phyloP scores from a whole-genome alignment of 2,888 invertebrate species.

The Eristalis arbustorum region DNA sequence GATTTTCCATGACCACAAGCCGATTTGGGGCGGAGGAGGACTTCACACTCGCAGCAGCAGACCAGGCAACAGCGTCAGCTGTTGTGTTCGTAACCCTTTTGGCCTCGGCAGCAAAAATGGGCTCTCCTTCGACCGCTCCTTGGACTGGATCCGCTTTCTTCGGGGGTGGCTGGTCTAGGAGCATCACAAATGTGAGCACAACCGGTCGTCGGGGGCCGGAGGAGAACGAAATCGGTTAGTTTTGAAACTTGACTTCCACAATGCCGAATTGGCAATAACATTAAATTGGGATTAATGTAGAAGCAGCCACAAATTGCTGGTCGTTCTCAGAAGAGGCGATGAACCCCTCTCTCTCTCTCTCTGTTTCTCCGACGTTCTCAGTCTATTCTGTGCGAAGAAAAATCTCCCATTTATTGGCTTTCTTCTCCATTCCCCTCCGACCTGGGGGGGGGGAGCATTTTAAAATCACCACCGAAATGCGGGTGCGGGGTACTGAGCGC shows the following conservation, averaged over 20 bases:
- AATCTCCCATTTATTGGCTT: too few relatives aligned
- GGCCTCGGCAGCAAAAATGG: conserved; percentile 2
- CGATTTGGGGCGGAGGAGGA: neutral
- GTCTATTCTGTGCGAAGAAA: too few relatives aligned
- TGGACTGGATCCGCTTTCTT: neutral
- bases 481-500: too few relatives aligned
- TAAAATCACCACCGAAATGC: too few relatives aligned
- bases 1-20: conserved; percentile 12
- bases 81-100: conserved; percentile 39
- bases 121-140: neutral
- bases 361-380: too few relatives aligned
- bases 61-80: neutral
- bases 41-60: too few relatives aligned
- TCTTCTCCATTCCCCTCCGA: too few relatives aligned
- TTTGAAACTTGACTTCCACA: conserved; percentile 22
- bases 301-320: conserved; percentile 33
- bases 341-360: neutral
- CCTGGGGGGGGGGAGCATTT: too few relatives aligned
- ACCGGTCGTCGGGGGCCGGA: too few relatives aligned
- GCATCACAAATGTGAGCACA: neutral
- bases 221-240: neutral
- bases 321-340: neutral
- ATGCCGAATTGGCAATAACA: conserved; percentile 35
- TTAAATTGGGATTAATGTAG: conserved; percentile 37
- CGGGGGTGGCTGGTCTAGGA: neutral